Evolutionary conservation across 2,797 vertebrate species (phyloP), one percentile per base, ranked within the genome.

Genomic region (Arrhamphus sclerolepis): DNA sequence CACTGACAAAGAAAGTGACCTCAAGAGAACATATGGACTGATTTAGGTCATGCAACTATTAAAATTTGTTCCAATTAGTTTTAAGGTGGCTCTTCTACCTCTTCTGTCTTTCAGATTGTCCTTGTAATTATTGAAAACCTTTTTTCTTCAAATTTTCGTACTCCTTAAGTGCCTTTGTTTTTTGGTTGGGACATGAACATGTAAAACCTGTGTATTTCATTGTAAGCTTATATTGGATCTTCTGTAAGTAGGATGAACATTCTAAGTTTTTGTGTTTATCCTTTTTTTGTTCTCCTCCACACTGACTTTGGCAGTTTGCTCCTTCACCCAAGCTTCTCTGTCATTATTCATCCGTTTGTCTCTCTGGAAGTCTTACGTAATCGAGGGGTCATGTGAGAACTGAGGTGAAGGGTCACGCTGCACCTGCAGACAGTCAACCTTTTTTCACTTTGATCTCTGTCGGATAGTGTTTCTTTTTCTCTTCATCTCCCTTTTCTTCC

Each of bases 361-460:
- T 63, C 26, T 67, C 28, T 48, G 7, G 63, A 4, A 53, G 22
- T 21, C 51, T 86, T 78, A 77, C 68, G 73, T 72, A 87, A 83
- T 6, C 19, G 40, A 47, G 50, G 18, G 39, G 78, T 89, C 85
- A 88, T 82, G 82, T 84, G 87, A 86, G 71, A 47, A 17, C 57
- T 5, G 55, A 79, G 77, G 80, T 79, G 62, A 83, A 53, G 69
- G 81, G 78, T 87, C 75, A 70, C 51, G 21, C 22, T 55, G 68
- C 81, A 80, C 80, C 75, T 87, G 74, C 60, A 44, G 71, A 57
- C 9, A 4, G 13, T 38, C 7, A 24, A 74, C 64, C 64, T 66
- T 22, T 41, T 58, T 41, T 59, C 47, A 42, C 48, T 91, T 90
- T 89, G 82, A 89, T 82, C 79, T 78, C 78, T 3, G 56, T 74